Conservation (phyloP, 2,797 vertebrate genomes). For the Nyctalus aviator region DNA sequence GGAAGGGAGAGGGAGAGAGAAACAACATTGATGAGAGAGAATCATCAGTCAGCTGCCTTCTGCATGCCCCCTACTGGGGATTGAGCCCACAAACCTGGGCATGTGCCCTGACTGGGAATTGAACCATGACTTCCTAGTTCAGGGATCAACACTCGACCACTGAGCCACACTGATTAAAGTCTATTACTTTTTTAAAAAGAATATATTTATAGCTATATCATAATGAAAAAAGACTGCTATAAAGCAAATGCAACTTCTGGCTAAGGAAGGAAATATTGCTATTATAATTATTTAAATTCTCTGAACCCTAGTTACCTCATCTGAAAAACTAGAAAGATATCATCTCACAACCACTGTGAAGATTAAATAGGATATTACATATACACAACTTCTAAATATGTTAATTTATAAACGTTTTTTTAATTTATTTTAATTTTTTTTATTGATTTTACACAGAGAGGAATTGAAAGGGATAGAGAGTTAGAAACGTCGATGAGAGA, state of each 20-base stretch:
- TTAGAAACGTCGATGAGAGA: too few species aligned
- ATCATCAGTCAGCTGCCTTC: too few species aligned
- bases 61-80: too few species aligned
- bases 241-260: background rate
- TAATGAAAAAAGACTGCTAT: conserved; percentile 10
- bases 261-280: background rate
- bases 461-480: too few species aligned
- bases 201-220: background rate
- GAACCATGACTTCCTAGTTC: too few species aligned
- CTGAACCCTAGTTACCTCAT: background rate
- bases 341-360: background rate
- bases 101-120: too few species aligned
- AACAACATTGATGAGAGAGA: too few species aligned
- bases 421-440: background rate
- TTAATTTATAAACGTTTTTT: background rate
- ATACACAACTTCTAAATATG: background rate
- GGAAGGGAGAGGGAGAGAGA: too few species aligned
- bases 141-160: too few species aligned
- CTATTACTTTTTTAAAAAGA: background rate
- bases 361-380: background rate
- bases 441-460: too few species aligned
- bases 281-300: conserved; percentile 20
- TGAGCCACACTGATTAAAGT: too few species aligned
- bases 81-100: too few species aligned
- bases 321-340: conserved; percentile 31